A percentile compares a stretch with the other conserved stretches of the same genome.
These are phyloP conservation scores for Macrotrachela quadricornifera DNA, from an alignment of 1,140 invertebrate genomes.

Conservation along the genomic window DNA sequence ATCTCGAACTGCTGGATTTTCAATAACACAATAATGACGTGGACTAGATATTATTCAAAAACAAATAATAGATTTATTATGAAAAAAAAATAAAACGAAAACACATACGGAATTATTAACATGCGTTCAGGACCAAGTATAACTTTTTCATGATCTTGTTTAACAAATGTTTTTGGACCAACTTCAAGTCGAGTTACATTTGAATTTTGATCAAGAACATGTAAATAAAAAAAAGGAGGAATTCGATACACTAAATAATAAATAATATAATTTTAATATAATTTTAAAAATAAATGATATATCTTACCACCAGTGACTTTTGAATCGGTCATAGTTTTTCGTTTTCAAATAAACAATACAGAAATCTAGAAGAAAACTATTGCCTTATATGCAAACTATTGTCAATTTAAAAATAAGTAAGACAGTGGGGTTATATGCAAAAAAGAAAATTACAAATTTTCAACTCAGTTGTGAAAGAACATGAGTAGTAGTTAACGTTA, in stretches of 20 bases:
- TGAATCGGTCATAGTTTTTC: too few relatives aligned
- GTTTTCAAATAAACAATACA: too few relatives aligned
- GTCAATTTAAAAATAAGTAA: too few relatives aligned
- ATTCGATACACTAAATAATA: slow-evolving; percentile 19
- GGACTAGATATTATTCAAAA: slow-evolving; percentile 20
- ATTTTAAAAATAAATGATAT: too few relatives aligned
- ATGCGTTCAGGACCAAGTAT: slow-evolving; percentile 25
- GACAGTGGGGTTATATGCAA: too few relatives aligned
- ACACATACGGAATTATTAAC: slow-evolving; percentile 1
- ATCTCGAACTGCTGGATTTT: background rate
- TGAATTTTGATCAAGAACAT: slow-evolving; percentile 35
- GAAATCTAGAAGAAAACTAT: too few relatives aligned
- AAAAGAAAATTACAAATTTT: too few relatives aligned
- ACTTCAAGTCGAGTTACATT: slow-evolving; percentile 34
- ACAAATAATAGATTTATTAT: slow-evolving; percentile 29
- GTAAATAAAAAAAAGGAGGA: slow-evolving; percentile 33
- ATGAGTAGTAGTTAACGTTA: too few relatives aligned
- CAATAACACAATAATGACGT: background rate
- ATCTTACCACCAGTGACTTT: too few relatives aligned
- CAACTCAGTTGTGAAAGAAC: too few relatives aligned
- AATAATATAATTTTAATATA: too few relatives aligned
- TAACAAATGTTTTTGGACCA: slow-evolving; percentile 34
- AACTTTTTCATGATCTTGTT: slow-evolving; percentile 35
- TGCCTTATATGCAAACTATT: too few relatives aligned
- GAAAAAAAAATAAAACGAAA: background rate